These are phyloP conservation scores for Petrocephalus sullivani DNA, from an alignment of 2,797 vertebrate species.

Conservation along the genomic window DNA sequence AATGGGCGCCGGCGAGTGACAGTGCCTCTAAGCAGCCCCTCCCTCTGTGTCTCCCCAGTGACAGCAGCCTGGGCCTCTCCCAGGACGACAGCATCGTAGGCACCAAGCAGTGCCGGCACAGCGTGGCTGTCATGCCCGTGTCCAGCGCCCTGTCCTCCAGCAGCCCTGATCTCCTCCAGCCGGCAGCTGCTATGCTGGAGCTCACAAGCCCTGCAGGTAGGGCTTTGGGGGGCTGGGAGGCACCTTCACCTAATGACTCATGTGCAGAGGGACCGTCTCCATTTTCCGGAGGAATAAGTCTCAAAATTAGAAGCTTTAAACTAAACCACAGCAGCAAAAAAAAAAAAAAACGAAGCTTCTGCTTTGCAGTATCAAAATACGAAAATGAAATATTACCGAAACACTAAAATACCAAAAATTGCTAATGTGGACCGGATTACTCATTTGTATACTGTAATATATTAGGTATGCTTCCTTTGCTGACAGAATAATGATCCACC, in stretches of 20 bases:
- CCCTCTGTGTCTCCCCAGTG: conserved; percentile 53
- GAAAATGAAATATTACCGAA: not conserved
- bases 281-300: not conserved
- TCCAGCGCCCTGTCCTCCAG: conserved; percentile 87
- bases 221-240: not conserved
- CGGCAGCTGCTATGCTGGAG: conserved; percentile 80
- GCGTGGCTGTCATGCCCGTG: conserved; percentile 91
- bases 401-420: not conserved
- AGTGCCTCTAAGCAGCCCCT: not conserved
- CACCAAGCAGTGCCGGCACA: conserved; percentile 88
- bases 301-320: not conserved
- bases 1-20: not conserved
- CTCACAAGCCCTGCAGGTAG: conserved; percentile 85
- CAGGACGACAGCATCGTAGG: conserved; percentile 97
- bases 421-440: not conserved
- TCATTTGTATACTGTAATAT: not conserved
- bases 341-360: not conserved
- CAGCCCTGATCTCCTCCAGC: conserved; percentile 90
- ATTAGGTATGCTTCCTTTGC: not conserved
- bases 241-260: not conserved
- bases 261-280: not conserved
- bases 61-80: conserved; percentile 82
- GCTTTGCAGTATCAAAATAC: not conserved
- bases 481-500: not conserved
- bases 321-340: too few relatives aligned